phyloP scores from a whole-genome alignment of 2,888 invertebrate species.

The Sisyra nigra region DNA sequence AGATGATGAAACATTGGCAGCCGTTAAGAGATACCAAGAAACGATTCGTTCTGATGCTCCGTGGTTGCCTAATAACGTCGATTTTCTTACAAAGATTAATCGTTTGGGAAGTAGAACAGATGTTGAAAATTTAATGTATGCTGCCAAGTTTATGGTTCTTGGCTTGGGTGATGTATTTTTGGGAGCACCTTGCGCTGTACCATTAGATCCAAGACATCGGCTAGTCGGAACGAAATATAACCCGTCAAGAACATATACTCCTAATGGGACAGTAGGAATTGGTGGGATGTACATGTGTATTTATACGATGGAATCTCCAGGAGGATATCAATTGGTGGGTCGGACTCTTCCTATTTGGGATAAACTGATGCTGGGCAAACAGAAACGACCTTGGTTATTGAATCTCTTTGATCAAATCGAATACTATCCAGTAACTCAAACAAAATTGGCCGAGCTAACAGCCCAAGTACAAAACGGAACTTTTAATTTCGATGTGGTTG shows the following conservation, averaged over 20 bases:
- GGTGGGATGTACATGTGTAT: conserved; percentile 5
- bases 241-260: conserved; percentile 1
- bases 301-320: conserved; percentile 4
- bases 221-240: neutral
- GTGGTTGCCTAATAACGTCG: conserved; percentile 3
- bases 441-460: neutral
- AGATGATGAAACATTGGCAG: conserved; percentile 3
- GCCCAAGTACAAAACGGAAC: neutral
- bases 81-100: neutral
- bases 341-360: conserved; percentile 4
- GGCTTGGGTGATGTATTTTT: conserved; percentile 4
- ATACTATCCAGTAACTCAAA: conserved; percentile 1
- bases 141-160: neutral
- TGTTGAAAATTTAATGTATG: neutral
- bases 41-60: conserved; percentile 4
- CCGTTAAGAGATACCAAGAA: neutral
- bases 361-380: neutral
- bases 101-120: neutral
- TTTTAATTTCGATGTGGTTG: neutral
- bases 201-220: conserved; percentile 1
- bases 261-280: conserved; percentile 3
- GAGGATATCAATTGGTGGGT: conserved; percentile 1
- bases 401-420: conserved; percentile 1
- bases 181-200: conserved; percentile 3
- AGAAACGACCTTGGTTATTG: neutral